Percentiles rank a stretch among this genome's conserved stretches.
These are phyloP conservation scores for Rotaria socialis DNA, from an alignment of 2,888 invertebrate species.

Conservation along the genomic window DNA sequence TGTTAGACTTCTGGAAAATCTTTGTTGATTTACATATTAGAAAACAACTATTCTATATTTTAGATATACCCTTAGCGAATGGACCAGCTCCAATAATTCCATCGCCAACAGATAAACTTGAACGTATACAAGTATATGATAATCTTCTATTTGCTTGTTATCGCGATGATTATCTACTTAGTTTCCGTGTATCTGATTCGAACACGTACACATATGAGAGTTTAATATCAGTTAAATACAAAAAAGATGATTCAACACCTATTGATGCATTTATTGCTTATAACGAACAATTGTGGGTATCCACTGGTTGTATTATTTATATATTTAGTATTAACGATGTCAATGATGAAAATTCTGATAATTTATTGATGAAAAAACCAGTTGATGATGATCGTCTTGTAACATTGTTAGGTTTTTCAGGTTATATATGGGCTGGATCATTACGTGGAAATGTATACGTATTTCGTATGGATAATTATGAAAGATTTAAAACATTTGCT, in stretches of 20 bases:
- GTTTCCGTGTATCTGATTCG: background rate
- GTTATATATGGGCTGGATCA: slow-evolving; percentile 20
- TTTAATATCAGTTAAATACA: slow-evolving; percentile 9
- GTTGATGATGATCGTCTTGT: slow-evolving; percentile 9
- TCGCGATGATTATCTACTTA: background rate
- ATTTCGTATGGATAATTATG: slow-evolving; percentile 21
- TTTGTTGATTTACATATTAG: too few species aligned
- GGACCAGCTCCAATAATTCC: background rate
- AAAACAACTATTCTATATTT: background rate
- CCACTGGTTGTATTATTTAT: background rate
- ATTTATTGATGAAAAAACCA: slow-evolving; percentile 22
- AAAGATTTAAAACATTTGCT: background rate
- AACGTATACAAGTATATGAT: background rate
- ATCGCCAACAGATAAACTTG: background rate
- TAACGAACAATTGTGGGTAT: slow-evolving; percentile 22
- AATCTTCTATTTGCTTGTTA: slow-evolving; percentile 17
- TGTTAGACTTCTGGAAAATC: too few species aligned
- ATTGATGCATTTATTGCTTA: background rate
- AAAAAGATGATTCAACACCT: slow-evolving; percentile 1
- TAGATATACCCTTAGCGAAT: background rate
- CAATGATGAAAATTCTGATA: background rate
- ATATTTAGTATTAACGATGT: background rate
- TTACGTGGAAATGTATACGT: background rate
- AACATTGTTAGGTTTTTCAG: background rate
- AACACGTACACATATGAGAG: background rate